A percentile compares a stretch with the other conserved stretches of the same genome.
Conservation (phyloP, 2,888 invertebrate genomes). For the Heliconius charithonia region DNA sequence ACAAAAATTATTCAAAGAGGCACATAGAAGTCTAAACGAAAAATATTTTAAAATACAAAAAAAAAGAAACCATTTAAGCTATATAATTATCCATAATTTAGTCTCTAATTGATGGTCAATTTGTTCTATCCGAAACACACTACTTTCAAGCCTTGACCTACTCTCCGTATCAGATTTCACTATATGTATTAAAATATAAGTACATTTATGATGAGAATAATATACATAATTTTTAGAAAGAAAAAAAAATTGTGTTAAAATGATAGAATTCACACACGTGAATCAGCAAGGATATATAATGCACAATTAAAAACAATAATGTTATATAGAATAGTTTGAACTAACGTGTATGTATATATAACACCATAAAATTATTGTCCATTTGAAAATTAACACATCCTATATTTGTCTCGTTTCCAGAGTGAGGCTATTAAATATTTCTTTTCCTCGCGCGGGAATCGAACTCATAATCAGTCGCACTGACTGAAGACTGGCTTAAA, state of each 20-base stretch:
- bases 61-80: not conserved
- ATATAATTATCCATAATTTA: conserved; percentile 18
- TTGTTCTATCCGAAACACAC: conserved; percentile 4
- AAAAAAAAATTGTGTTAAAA: not conserved
- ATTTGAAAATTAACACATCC: not conserved
- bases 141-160: conserved; percentile 18
- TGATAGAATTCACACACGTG: no score
- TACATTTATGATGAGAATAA: not conserved
- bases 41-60: no score
- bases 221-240: not conserved
- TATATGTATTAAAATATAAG: not conserved
- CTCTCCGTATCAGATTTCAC: conserved; percentile 19
- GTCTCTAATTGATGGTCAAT: conserved; percentile 13
- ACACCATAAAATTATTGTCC: no score
- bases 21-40: no score
- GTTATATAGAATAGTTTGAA: no score
- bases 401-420: not conserved
- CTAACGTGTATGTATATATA: no score
- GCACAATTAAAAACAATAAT: no score
- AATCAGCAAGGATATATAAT: not conserved
- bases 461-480: no score
- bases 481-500: no score
- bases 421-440: no score
- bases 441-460: no score
- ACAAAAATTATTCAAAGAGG: no score